Evolutionary conservation across 2,888 invertebrate species (phyloP).

Genomic region (Sturmia bella): DNA sequence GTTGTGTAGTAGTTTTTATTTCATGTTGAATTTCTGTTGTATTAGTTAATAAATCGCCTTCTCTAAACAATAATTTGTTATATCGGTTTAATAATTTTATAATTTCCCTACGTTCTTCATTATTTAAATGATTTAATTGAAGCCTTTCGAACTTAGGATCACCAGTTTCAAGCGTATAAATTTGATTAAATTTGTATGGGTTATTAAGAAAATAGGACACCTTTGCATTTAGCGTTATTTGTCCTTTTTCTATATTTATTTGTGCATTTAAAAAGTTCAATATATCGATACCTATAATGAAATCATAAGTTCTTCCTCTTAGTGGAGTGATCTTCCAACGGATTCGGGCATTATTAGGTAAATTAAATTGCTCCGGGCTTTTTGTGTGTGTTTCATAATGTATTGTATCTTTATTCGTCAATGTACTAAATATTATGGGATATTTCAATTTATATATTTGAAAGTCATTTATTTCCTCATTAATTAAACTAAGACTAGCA

Average conservation of each 20-base stretch:
- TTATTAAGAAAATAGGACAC: slow-evolving; percentile 11
- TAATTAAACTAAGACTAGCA: slow-evolving; percentile 42
- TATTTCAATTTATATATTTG: slow-evolving; percentile 26
- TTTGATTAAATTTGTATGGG: slow-evolving; percentile 16
- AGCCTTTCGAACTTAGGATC: not conserved
- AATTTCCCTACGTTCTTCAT: not conserved
- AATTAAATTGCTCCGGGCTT: slow-evolving; percentile 48
- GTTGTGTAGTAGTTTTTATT: slow-evolving; percentile 14
- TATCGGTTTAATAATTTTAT: slow-evolving; percentile 18
- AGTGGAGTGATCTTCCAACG: slow-evolving; percentile 41
- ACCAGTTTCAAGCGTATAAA: slow-evolving; percentile 1
- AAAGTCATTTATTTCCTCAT: slow-evolving; percentile 40
- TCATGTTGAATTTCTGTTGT: slow-evolving; percentile 35
- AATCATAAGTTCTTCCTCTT: slow-evolving; percentile 37
- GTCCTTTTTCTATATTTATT: slow-evolving; percentile 11
- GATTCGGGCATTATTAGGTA: slow-evolving; percentile 31
- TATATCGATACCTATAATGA: slow-evolving; percentile 21
- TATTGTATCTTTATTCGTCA: slow-evolving; percentile 34
- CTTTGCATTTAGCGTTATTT: slow-evolving; percentile 16
- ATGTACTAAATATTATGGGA: slow-evolving; percentile 45
- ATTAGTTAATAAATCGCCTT: slow-evolving; percentile 21
- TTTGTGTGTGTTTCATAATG: slow-evolving; percentile 34
- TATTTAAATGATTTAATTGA: not conserved
- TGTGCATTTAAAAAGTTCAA: slow-evolving; percentile 8
- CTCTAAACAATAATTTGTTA: slow-evolving; percentile 37